Evolutionary conservation across 2,888 invertebrate species (phyloP), one percentile per base, ranked within the genome.

Genomic region (Odontothrips loti): DNA sequence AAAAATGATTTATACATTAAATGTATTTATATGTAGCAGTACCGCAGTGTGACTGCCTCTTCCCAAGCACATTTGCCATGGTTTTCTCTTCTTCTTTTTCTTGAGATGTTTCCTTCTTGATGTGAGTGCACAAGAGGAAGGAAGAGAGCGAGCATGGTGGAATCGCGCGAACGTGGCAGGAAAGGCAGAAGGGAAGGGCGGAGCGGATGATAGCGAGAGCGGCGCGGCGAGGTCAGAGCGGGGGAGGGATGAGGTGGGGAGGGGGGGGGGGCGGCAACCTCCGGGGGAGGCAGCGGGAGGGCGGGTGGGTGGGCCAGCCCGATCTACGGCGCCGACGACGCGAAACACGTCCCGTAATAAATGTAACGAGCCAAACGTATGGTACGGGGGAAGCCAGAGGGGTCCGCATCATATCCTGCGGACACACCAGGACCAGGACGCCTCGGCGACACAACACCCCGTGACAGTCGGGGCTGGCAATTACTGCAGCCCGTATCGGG

Each of bases 191-290:
- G 82, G 79, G 81, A 80, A 80, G 80, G n/a, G 80, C 81, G 80
- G 83, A 83, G 83, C 80, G 82, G 82, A 81, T 82, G 80, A 82
- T 80, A 81, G 82, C 83, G 83, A 82, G 81, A 83, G 83, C 82
- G 83, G 82, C 83, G 79, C 51, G 58, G 68, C 79, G 29, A 47
- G 79, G 20, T 12, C 80, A 63, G 80, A 51, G 81, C 80, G 82
- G 81, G 79, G 79, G 80, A 43, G 82, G 68, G 15, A 63, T 80
- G 27, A 75, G 81, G 63, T 75, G 82, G 79, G 79, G 58, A 82
- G 80, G 79, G 79, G 79, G 80, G 58, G 79, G 79, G 81, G 79
- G 63, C 68, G 47, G 58, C 47, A 58, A 78, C 68, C 79, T 80
- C 82, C 80, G 80, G 81, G 75, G 80, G 81, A 82, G 80, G 81